These are phyloP conservation scores for Fulica atra DNA, from an alignment of 2,113 vertebrate species.

Conservation along the genomic window DNA sequence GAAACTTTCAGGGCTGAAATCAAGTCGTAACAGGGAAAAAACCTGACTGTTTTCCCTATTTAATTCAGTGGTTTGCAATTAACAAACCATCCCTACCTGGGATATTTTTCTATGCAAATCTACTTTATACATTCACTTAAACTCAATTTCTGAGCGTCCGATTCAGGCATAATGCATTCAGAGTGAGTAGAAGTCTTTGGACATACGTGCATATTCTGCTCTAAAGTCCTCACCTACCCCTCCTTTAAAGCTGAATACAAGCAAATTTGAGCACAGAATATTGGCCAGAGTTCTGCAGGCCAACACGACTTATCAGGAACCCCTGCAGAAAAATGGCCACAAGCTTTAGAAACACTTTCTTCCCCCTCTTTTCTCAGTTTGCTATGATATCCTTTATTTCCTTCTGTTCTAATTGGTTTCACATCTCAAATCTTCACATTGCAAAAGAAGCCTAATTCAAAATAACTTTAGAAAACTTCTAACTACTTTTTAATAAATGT, in stretches of 20 bases:
- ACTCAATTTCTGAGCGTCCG: not conserved
- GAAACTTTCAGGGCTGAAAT: not conserved
- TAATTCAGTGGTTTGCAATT: not conserved
- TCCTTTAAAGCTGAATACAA: not conserved
- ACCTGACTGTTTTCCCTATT: not conserved
- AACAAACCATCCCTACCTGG: not conserved
- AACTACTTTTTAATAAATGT: not conserved
- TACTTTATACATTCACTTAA: not conserved
- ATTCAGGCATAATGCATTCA: not conserved
- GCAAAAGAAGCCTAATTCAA: not conserved
- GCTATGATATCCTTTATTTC: not conserved
- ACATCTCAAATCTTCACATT: not conserved
- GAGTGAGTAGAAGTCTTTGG: not conserved
- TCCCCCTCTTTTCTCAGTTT: not conserved
- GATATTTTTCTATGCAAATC: not conserved
- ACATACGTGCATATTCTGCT: not conserved
- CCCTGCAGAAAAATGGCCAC: not conserved
- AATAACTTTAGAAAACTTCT: not conserved
- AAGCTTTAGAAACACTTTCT: not conserved
- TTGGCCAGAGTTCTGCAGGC: not conserved
- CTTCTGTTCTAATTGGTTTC: not conserved
- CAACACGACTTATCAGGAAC: rapidly evolving
- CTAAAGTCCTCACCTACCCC: not conserved
- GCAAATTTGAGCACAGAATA: not conserved
- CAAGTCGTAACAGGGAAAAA: not conserved